Evolutionary conservation across 2,113 vertebrate genomes (phyloP), one percentile per base, ranked within the genome.

Genomic region (Labrus mixtus): DNA sequence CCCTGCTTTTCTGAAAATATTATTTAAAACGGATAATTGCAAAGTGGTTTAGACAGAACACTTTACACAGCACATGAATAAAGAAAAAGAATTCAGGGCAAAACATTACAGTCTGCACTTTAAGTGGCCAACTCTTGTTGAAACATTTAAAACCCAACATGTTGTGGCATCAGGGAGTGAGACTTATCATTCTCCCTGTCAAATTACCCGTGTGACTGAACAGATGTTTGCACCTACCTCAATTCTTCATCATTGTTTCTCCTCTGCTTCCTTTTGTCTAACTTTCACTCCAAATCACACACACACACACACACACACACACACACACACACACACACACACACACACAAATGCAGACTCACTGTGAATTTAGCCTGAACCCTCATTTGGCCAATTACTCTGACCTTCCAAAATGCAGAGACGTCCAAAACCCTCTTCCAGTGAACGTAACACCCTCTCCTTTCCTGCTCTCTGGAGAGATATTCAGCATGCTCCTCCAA

Each of bases 371-470:
- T 58, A 46, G 56, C 65, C 56, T 37, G 37, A 85, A 86, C 62
- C 78, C 85, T 91, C 84, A 87, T 90, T 91, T 83, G 82, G 78
- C 79, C 87, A 89, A 89, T 90, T 89, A 89, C 61, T 68, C 76
- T 81, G 88, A 92, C 89, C 87, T 87, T 89, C 83, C 83, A 83
- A 90, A 88, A 84, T 87, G 84, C 70, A 76, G 70, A 57, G n/a
- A 79, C 61, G 53, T 82, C 87, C 83, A 72, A 82, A 87, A 86
- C 68, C 76, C 61, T 86, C 86, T 75, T 77, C 58, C 74, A 69
- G 73, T 74, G 81, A 78, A 75, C 53, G 37, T 62, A 84, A 57
- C 76, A 73, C 70, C 68, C 74, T 60, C 77, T 78, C 76, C 83
- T 79, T 62, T 56, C n/a, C 10, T 39, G 48, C 76, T 80, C 78